A percentile compares a stretch with the other conserved stretches of the same genome.
phyloP scores from a whole-genome alignment of 2,113 vertebrate species.

The Xenus cinereus region DNA sequence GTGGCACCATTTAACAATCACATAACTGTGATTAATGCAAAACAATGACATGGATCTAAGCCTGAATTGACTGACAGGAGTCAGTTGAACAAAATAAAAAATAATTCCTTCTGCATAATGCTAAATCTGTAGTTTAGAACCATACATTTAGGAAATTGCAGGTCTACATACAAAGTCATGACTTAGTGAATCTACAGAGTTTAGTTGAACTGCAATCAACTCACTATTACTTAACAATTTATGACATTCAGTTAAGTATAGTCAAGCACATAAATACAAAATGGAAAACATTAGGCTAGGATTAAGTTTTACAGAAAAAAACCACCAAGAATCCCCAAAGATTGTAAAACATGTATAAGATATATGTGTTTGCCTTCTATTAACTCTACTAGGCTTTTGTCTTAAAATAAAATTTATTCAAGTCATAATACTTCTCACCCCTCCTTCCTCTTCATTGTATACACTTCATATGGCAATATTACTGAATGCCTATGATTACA shows the following conservation, averaged over 20 bases:
- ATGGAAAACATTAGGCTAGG: background rate
- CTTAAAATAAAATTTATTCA: background rate
- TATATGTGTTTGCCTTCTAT: background rate
- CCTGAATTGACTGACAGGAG: background rate
- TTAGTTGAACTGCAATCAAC: background rate
- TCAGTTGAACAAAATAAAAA: background rate
- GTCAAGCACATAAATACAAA: background rate
- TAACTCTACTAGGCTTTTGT: background rate
- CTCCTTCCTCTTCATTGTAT: background rate
- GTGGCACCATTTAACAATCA: background rate
- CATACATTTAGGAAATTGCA: background rate
- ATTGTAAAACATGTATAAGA: background rate
- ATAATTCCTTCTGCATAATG: background rate
- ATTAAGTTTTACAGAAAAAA: background rate
- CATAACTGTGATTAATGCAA: background rate
- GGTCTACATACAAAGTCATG: background rate
- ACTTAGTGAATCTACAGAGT: background rate
- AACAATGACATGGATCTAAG: background rate
- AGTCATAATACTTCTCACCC: background rate
- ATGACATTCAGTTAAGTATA: background rate
- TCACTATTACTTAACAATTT: background rate
- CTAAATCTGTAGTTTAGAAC: background rate
- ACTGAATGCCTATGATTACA: too few relatives aligned
- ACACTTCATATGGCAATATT: background rate
- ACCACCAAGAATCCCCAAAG: background rate